phyloP scores from a whole-genome alignment of 2,113 vertebrate species.

The Rhegmatorhina hoffmannsi region DNA sequence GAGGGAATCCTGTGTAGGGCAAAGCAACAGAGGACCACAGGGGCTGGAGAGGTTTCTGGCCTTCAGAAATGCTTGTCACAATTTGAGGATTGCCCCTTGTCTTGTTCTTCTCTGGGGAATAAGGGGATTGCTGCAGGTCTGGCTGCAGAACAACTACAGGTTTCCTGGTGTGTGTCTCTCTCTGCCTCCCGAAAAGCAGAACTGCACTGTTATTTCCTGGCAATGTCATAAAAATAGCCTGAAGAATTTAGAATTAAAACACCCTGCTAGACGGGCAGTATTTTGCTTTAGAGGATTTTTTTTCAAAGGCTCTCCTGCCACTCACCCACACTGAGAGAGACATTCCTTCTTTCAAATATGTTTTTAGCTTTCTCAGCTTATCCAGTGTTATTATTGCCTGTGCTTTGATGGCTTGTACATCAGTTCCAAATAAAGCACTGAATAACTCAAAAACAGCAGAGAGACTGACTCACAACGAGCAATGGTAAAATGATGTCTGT shows the following conservation, averaged over 20 bases:
- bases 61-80: accelerated
- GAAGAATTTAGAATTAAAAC: conserved; percentile 25
- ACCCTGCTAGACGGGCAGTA: not conserved
- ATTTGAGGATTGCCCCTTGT: not conserved
- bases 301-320: not conserved
- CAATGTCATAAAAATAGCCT: not conserved
- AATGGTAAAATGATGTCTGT: accelerated
- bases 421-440: not conserved
- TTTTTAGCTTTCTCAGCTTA: not conserved
- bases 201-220: not conserved
- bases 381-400: not conserved
- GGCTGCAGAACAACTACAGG: accelerated
- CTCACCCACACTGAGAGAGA: not conserved
- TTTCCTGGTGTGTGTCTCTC: conserved; percentile 22
- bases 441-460: not conserved
- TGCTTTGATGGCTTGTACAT: not conserved
- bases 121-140: not conserved
- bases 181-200: not conserved
- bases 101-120: accelerated
- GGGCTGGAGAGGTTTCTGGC: not conserved
- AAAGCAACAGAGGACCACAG: accelerated
- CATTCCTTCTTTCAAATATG: not conserved
- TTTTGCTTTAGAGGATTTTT: conserved; percentile 30
- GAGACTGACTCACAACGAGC: accelerated
- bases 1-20: accelerated